Conservation (phyloP, 1,140 invertebrate genomes). For the Drosophila guanche region DNA sequence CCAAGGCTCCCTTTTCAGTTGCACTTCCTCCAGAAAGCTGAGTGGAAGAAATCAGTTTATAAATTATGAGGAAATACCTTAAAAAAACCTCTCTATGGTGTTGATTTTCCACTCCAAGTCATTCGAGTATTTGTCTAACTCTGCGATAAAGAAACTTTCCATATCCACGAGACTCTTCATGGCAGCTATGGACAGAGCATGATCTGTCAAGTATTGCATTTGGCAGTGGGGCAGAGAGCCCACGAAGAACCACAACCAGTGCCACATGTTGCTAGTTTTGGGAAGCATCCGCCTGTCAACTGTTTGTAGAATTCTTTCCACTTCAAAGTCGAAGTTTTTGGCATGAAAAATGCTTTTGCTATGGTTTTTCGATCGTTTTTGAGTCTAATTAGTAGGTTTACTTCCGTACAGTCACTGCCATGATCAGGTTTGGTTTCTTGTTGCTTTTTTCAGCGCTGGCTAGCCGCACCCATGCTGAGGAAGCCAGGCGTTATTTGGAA, state of each 20-base stretch:
- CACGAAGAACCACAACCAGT: neutral
- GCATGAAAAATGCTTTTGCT: slow-evolving; percentile 5
- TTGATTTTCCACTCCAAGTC: slow-evolving; percentile 25
- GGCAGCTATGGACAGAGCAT: slow-evolving; percentile 18
- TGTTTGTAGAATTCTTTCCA: neutral
- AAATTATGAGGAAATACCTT: no score
- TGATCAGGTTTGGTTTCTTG: no score
- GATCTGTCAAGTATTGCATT: neutral
- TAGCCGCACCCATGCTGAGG: no score
- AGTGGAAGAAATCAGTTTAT: neutral
- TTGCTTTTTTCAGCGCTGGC: no score
- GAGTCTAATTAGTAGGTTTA: no score
- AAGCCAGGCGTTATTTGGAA: no score
- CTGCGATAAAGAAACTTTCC: slow-evolving; percentile 19
- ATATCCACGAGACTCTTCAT: slow-evolving; percentile 15
- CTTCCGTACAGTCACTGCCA: no score
- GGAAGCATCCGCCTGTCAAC: neutral
- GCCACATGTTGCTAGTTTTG: slow-evolving; percentile 2
- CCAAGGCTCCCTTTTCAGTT: slow-evolving; percentile 7
- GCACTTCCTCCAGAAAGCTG: slow-evolving; percentile 26
- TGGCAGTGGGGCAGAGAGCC: neutral
- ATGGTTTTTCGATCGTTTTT: neutral
- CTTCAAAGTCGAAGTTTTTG: neutral
- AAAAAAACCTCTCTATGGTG: slow-evolving; percentile 23
- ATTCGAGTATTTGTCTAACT: slow-evolving; percentile 16